Evolutionary conservation across 2,113 vertebrate genomes (phyloP), one percentile per base, ranked within the genome.

Genomic region (Microtus ochrogaster): DNA sequence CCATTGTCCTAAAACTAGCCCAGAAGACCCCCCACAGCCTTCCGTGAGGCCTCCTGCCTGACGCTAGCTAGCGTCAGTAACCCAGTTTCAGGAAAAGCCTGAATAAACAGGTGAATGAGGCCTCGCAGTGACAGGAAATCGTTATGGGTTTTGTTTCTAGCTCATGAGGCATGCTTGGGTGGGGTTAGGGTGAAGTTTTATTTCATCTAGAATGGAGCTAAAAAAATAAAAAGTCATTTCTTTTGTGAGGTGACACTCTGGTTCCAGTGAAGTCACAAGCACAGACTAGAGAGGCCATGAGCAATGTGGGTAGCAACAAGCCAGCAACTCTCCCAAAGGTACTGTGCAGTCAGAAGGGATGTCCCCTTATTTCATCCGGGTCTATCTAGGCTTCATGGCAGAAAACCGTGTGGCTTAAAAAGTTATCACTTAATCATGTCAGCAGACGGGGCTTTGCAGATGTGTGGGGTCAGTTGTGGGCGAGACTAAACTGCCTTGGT

Each of bases 11-110:
- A 13, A 83, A 91, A 78, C 39, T 55, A 49, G 55, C 86, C 47
- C 74, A 76, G 41, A 76, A 2, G 2, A 52, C 70, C 92, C 41
- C 76, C 76, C n/a, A 7, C 5, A 28, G 76, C 28, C 24, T n/a
- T 78, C n/a, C 12, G 0, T 2, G 10, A 78, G 88, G 30, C 36
- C 61, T 73, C 47, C 44, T 47, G 79, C 78, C 88, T 41, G 70
- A 58, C 5, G 5, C 61, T 28, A 44, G 5, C 61, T 28, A 44
- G n/a, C 16, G 49, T 79, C 83, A n/a, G n/a, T 65, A 81, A 66
- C 39, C 30, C 61, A 72, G 55, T 55, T 88, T 89, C 95, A 97
- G 97, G 97, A 97, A 97, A 95, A 90, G 95, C 97, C 97, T 97
- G 97, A 96, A 86, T 77, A 97, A 97, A 97, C 96, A 96, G 89